Percentiles rank a stretch among this genome's conserved stretches.
These are phyloP conservation scores for Parambassis ranga DNA, from an alignment of 2,797 vertebrate genomes.

Conservation along the genomic window DNA sequence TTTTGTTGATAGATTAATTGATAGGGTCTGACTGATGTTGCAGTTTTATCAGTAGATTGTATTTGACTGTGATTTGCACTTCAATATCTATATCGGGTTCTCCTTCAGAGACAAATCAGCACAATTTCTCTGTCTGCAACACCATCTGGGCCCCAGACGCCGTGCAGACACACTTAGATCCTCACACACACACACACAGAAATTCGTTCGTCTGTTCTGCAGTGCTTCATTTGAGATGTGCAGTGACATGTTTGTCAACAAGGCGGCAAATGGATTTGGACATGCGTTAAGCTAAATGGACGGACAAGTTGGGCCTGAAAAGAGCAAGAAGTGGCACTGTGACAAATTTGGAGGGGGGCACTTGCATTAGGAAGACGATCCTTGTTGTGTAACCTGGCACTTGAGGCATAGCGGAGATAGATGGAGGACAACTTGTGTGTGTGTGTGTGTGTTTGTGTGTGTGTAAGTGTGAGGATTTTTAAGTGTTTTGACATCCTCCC, in stretches of 20 bases:
- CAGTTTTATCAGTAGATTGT: background rate
- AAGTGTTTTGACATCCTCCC: constrained; percentile 45
- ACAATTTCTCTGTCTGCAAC: constrained; percentile 24
- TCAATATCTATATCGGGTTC: constrained; percentile 2
- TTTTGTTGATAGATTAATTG: background rate
- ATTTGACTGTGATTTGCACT: constrained; percentile 1
- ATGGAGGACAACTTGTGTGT: constrained; percentile 21
- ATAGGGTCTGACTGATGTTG: background rate
- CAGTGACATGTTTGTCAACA: constrained; percentile 34
- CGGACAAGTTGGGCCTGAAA: constrained; percentile 34
- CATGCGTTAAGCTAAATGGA: constrained; percentile 29
- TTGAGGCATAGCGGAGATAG: constrained; percentile 36
- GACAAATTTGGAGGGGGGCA: constrained; percentile 48
- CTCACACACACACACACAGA: background rate
- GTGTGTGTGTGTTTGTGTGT: constrained; percentile 16
- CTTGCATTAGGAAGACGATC: constrained; percentile 53
- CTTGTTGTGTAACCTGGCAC: constrained; percentile 65
- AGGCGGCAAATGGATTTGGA: background rate
- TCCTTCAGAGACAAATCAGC: constrained; percentile 17
- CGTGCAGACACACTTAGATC: background rate
- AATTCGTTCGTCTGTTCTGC: background rate
- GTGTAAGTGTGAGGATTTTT: constrained; percentile 10
- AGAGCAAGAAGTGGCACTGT: constrained; percentile 38
- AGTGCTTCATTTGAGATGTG: constrained; percentile 25
- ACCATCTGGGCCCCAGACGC: constrained; percentile 39